Evolutionary conservation across 2,888 invertebrate genomes (phyloP).

Genomic region (Mimas tiliae): DNA sequence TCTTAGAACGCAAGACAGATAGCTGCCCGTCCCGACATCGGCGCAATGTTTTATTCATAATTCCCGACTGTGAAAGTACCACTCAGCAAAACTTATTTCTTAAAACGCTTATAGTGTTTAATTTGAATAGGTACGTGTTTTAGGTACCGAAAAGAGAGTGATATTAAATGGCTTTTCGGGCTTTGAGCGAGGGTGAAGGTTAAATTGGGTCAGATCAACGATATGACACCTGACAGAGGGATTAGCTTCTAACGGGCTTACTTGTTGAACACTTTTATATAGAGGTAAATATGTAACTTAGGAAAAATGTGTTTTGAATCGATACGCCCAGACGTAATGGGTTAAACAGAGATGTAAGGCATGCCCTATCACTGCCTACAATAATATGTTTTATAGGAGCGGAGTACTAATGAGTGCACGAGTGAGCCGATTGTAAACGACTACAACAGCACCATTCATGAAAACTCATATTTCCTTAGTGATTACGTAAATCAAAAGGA

Average conservation of each 20-base stretch:
- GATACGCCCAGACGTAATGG: no score
- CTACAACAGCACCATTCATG: no score
- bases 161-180: conserved; percentile 5
- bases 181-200: not conserved
- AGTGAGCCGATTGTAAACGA: no score
- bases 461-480: no score
- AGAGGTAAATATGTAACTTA: not conserved
- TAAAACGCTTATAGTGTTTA: conserved; percentile 59
- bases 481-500: no score
- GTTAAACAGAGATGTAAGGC: no score
- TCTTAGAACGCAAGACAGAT: conserved; percentile 38
- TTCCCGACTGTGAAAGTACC: conserved; percentile 42
- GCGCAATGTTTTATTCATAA: conserved; percentile 44
- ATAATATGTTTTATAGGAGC: no score
- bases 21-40: conserved; percentile 38
- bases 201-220: not conserved
- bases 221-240: not conserved
- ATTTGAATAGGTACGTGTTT: conserved; percentile 42
- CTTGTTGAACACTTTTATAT: not conserved
- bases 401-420: no score
- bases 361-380: no score
- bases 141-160: conserved; percentile 4
- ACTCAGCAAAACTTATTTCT: conserved; percentile 50
- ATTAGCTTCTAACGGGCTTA: not conserved
- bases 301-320: no score